Base-by-base conservation (phyloP, 2,113 vertebrate genomes). In the Anhinga rufa region DNA sequence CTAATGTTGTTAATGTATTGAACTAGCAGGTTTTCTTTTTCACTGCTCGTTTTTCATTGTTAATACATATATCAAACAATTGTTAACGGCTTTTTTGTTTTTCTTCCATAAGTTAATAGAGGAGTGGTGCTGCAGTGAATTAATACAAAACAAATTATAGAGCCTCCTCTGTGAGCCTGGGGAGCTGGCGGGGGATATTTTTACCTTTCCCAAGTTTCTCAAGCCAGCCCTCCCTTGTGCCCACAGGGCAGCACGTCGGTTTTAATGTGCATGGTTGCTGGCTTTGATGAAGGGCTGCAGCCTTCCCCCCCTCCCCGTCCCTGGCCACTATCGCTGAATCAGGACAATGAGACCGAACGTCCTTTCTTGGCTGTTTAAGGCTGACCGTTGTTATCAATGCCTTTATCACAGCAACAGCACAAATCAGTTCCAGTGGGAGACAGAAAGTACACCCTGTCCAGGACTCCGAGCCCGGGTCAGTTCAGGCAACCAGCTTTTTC, bases 381-480 rank as follows among this genome's bases (percentile, higher is more conserved):
- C 36, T 3, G 54, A 14, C n/a, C 5, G 15, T 66, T 55, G 29
- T 66, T 89, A 86, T 64, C 42, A 19, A 29, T 2, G 54, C 82
- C 54, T 38, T 90, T 88, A 42, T 48, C 92, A 14, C 44, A 22
- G 74, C 92, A 13, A 4, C 49, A 24, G 34, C 11, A 9, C 62
- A 9, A 7, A 86, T 24, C 34, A 2, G 34, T 69, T 72, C 10
- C 82, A 36, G 44, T 8, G 76, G 72, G 54, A 78, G 31, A 14
- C 68, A 36, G 62, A 32, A 70, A 91, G 96, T 62, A 95, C 89
- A 91, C 13, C 77, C 84, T 75, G 86, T 92, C 86, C 93, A 15
- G 94, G 90, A 80, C 79, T 40, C 16, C 0, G 3, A 78, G 90
- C 46, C 69, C 0, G 6, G 91, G 93, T 79, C 93, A 75, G 14